Evolutionary conservation across 2,113 vertebrate genomes (phyloP), one percentile per base, ranked within the genome.

Genomic region (Caretta caretta): DNA sequence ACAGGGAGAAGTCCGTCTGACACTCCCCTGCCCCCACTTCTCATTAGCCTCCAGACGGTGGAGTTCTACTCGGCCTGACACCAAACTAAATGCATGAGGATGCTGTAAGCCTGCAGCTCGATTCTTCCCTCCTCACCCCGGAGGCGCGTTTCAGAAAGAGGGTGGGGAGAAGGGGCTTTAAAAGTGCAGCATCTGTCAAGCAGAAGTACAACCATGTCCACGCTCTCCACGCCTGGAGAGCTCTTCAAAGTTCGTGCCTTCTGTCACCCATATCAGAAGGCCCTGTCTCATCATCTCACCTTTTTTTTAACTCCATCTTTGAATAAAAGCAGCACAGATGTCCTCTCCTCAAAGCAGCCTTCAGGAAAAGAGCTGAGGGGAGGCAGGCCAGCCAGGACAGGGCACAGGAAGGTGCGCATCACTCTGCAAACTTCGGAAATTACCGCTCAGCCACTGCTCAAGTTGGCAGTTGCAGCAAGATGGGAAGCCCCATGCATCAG

Each of bases 111-210:
- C 16, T 19, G 38, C 29, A 38, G 69, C n/a, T 72, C 4, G 8
- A 38, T 72, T 38, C n/a, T 38, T 38, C 9, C 35, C 3, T 22
- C 19, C n/a, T 7, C 5, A 14, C 4, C 46, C 29, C 0, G 0
- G 24, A 46, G 10, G 0, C 10, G 9, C 8, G 10, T 84, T 50
- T 46, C 48, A 80, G 87, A 88, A 83, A 38, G 29, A 29, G 2
- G 0, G 46, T 49, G 57, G 75, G 86, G 0, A 0, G 46, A 31
- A 89, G 12, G 31, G 25, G 1, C 49, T 53, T 2, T 2, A 87
- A 49, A 81, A 87, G 3, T 1, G 1, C 5, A 81, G 75, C 81
- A 69, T 54, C 54, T 53, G 86, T 54, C 90, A 48, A 78, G 76
- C 25, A 57, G 27, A 76, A 57, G 72, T 20, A 54, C 14, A 50